These are phyloP conservation scores for Alauda arvensis DNA, from an alignment of 2,797 vertebrate species.

Conservation along the genomic window DNA sequence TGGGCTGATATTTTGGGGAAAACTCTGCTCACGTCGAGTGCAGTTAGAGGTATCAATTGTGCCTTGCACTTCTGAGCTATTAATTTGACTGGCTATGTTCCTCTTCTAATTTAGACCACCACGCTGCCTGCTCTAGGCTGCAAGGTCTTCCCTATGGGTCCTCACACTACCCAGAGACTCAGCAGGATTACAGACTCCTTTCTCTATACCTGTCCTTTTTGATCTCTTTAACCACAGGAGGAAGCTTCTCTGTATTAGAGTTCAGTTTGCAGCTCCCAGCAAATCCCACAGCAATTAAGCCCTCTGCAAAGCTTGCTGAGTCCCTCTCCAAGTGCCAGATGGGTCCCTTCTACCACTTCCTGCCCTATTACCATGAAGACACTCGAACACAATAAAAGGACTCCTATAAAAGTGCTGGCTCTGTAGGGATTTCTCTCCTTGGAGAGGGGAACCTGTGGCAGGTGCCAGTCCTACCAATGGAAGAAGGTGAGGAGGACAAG, in stretches of 20 bases:
- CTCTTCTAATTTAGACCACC: background rate
- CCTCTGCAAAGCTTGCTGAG: background rate
- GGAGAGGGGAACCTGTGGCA: background rate
- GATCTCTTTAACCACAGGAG: conserved; percentile 11
- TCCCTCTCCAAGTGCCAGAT: background rate
- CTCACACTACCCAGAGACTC: background rate
- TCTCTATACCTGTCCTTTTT: background rate
- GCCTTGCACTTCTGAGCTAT: background rate
- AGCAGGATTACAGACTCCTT: background rate
- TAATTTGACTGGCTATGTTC: background rate
- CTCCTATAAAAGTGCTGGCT: background rate
- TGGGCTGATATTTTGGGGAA: background rate
- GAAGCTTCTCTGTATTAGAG: background rate
- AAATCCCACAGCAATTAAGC: conserved; percentile 24
- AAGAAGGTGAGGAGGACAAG: background rate
- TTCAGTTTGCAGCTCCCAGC: background rate
- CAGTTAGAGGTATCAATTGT: background rate
- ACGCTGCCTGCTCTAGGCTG: background rate
- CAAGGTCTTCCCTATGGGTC: background rate
- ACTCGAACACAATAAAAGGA: background rate
- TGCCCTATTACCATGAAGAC: background rate
- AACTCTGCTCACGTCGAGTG: background rate
- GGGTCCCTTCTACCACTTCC: background rate
- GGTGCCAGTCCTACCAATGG: background rate
- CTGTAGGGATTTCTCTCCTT: background rate